These are phyloP conservation scores for Grus americana DNA, from an alignment of 2,113 vertebrate species.

Conservation along the genomic window DNA sequence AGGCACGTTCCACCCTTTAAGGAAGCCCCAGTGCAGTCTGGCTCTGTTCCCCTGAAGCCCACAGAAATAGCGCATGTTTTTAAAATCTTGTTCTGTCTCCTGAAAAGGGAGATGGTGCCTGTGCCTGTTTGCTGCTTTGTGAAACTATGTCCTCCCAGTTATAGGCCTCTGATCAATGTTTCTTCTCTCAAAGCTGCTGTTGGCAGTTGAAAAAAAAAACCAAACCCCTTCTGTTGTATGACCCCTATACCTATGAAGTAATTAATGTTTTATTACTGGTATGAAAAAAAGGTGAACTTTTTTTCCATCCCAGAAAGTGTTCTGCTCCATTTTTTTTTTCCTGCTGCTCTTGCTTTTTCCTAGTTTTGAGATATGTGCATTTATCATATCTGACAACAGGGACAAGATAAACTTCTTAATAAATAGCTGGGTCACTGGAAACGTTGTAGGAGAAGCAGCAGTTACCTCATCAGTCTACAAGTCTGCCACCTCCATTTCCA, in stretches of 20 bases:
- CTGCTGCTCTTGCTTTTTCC: not conserved
- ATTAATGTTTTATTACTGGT: not conserved
- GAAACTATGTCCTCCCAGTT: not conserved
- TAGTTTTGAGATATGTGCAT: too few relatives aligned
- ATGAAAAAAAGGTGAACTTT: not conserved
- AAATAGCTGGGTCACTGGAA: not conserved
- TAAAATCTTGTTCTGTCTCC: not conserved
- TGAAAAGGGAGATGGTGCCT: too few relatives aligned
- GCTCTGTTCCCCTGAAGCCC: not conserved
- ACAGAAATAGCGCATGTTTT: too few relatives aligned
- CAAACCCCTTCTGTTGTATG: not conserved
- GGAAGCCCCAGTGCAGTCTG: fast-evolving
- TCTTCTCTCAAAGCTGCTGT: not conserved
- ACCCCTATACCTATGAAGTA: not conserved
- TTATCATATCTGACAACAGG: not conserved
- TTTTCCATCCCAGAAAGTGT: not conserved
- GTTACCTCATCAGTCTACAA: fast-evolving
- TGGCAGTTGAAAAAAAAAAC: not conserved
- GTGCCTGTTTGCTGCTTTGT: not conserved
- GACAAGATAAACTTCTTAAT: too few relatives aligned
- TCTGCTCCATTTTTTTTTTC: too few relatives aligned
- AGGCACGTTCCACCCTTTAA: not conserved
- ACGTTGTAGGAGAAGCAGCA: not conserved
- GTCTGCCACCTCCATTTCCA: too few relatives aligned
- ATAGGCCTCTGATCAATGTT: fast-evolving